A percentile compares a stretch with the other conserved stretches of the same genome.
These are phyloP conservation scores for Blennius ocellaris DNA, from an alignment of 2,113 vertebrate species.

Conservation along the genomic window DNA sequence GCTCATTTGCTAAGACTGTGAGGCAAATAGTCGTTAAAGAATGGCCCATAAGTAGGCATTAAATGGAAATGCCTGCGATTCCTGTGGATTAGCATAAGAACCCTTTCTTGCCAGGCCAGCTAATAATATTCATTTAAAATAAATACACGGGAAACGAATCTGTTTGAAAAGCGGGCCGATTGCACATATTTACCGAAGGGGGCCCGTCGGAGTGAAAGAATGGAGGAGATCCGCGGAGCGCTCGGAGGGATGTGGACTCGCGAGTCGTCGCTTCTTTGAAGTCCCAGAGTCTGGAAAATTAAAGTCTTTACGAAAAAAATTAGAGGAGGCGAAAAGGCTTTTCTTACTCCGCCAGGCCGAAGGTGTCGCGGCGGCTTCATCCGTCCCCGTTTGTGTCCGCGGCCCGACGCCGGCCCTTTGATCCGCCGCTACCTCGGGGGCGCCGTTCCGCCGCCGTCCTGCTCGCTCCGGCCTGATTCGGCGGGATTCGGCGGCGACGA, in stretches of 20 bases:
- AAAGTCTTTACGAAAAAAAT: conserved; percentile 83
- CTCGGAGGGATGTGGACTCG: conserved; percentile 79
- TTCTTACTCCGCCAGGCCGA: conserved; percentile 53
- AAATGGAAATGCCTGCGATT: conserved; percentile 86
- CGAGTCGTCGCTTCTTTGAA: conserved; percentile 78
- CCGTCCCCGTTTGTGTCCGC: conserved; percentile 39
- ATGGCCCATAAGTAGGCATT: conserved; percentile 82
- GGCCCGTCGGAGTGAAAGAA: conserved; percentile 77
- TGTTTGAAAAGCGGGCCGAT: conserved; percentile 78
- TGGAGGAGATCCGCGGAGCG: conserved; percentile 72
- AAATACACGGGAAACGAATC: conserved; percentile 81
- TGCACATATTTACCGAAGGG: conserved; percentile 83
- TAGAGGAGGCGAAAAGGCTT: conserved; percentile 68
- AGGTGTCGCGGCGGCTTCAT: conserved; percentile 53
- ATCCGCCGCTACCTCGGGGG: conserved; percentile 28
- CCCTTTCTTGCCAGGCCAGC: conserved; percentile 83
- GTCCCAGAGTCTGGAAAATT: conserved; percentile 79
- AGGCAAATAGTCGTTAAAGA: conserved; percentile 86
- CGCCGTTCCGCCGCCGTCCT: neutral
- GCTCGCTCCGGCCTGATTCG: too few species aligned
- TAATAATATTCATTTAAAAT: conserved; percentile 85
- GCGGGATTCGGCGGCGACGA: conserved; percentile 4
- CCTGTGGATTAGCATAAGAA: conserved; percentile 85
- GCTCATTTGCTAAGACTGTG: conserved; percentile 88
- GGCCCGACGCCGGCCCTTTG: conserved; percentile 13